phyloP scores from a whole-genome alignment of 2,888 invertebrate genomes.

The Stenchaetothrips biformis region DNA sequence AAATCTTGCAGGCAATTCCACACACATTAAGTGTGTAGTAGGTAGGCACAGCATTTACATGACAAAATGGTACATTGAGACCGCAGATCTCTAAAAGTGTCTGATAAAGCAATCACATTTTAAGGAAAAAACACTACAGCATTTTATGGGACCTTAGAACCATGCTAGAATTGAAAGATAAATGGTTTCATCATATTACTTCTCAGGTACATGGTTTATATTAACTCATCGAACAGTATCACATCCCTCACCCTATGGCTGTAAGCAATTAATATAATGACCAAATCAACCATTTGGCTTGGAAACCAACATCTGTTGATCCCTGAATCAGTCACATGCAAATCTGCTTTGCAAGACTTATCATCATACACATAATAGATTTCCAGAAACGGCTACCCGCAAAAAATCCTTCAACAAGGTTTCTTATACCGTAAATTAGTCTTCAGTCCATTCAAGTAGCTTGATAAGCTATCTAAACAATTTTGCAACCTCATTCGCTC shows the following conservation, averaged over 20 bases:
- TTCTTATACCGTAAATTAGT: slow-evolving; percentile 14
- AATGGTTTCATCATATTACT: slow-evolving; percentile 4
- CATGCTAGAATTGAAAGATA: slow-evolving; percentile 23
- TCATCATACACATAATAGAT: background rate
- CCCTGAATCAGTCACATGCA: slow-evolving; percentile 23
- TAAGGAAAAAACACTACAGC: background rate
- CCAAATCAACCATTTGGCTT: slow-evolving; percentile 18
- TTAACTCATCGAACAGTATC: slow-evolving; percentile 19
- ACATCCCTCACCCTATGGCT: slow-evolving; percentile 24
- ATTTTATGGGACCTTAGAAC: background rate
- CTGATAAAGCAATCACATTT: background rate
- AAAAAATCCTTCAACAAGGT: slow-evolving; percentile 5
- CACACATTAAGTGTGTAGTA: background rate
- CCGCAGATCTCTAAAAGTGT: background rate
- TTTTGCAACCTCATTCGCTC: background rate
- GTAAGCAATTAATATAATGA: slow-evolving; percentile 10
- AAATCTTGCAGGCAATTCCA: background rate
- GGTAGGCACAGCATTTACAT: background rate
- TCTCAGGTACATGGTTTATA: slow-evolving; percentile 15
- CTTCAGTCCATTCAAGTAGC: slow-evolving; percentile 14
- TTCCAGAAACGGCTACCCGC: slow-evolving; percentile 5
- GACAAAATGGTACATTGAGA: background rate
- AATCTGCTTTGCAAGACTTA: background rate
- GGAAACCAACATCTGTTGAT: slow-evolving; percentile 13
- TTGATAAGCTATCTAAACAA: background rate